These are phyloP conservation scores for Brachyalestes nurse DNA, from an alignment of 2,797 vertebrate genomes.

Conservation along the genomic window DNA sequence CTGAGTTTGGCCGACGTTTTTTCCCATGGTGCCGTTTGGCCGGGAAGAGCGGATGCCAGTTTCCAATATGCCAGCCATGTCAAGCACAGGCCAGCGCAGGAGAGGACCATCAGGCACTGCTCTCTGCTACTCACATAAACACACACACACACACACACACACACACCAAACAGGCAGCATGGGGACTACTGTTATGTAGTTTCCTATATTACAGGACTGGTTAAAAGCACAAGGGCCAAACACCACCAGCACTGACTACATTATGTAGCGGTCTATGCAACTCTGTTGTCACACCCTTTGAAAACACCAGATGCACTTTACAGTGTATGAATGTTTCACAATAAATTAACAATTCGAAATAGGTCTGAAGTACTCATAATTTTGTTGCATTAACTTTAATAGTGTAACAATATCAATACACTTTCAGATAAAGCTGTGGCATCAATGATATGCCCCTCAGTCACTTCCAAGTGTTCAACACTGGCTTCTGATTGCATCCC, in stretches of 20 bases:
- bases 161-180: not conserved
- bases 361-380: not conserved
- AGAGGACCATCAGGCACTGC: slow-evolving; percentile 34
- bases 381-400: not conserved
- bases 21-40: slow-evolving; percentile 47
- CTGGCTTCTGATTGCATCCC: too few relatives aligned
- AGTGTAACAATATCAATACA: not conserved
- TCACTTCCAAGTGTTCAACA: too few relatives aligned
- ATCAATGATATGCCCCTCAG: too few relatives aligned
- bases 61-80: slow-evolving; percentile 43
- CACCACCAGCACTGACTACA: not conserved
- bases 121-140: slow-evolving; percentile 1
- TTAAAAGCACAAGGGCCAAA: not conserved
- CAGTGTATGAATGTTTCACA: not conserved
- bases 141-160: not conserved
- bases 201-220: not conserved
- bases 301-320: not conserved
- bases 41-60: slow-evolving; percentile 35
- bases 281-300: too few relatives aligned
- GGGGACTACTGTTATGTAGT: not conserved
- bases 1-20: slow-evolving; percentile 39
- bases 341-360: not conserved
- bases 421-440: too few relatives aligned
- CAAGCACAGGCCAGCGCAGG: slow-evolving; percentile 2
- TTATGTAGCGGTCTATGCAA: too few relatives aligned